phyloP scores from a whole-genome alignment of 2,888 invertebrate species.

The Tetragnatha montana region DNA sequence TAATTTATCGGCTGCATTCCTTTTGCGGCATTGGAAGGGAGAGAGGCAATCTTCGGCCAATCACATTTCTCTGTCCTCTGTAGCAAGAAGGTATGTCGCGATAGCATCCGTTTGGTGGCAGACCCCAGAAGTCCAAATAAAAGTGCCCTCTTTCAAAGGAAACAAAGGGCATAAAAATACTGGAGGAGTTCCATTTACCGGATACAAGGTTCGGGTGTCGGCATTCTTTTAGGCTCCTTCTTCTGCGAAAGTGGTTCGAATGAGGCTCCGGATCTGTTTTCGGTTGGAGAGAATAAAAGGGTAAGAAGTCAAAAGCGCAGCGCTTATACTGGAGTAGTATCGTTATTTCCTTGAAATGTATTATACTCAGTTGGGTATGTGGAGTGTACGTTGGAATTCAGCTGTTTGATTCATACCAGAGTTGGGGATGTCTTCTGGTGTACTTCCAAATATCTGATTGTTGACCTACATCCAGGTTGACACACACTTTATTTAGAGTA shows the following conservation, averaged over 20 bases:
- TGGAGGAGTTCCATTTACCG: conserved; percentile 51
- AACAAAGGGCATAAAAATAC: conserved; percentile 12
- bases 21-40: conserved; percentile 44
- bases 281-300: conserved; percentile 18
- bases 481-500: too few species aligned
- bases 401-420: too few species aligned
- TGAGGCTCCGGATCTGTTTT: conserved; percentile 24
- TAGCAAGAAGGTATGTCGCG: conserved; percentile 60
- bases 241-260: conserved; percentile 27
- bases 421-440: too few species aligned
- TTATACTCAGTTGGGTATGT: background rate
- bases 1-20: conserved; percentile 55
- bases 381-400: too few species aligned
- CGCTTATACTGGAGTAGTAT: background rate
- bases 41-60: conserved; percentile 55
- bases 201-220: conserved; percentile 56
- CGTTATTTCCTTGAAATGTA: background rate
- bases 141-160: conserved; percentile 29
- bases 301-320: conserved; percentile 12
- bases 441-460: too few species aligned
- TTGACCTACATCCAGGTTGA: too few species aligned
- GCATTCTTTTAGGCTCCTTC: conserved; percentile 43
- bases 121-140: conserved; percentile 58
- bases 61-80: conserved; percentile 51
- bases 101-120: conserved; percentile 51